A percentile compares a stretch with the other conserved stretches of the same genome.
Conservation (phyloP, 2,797 vertebrate genomes). For the Etheostoma nigrum region DNA sequence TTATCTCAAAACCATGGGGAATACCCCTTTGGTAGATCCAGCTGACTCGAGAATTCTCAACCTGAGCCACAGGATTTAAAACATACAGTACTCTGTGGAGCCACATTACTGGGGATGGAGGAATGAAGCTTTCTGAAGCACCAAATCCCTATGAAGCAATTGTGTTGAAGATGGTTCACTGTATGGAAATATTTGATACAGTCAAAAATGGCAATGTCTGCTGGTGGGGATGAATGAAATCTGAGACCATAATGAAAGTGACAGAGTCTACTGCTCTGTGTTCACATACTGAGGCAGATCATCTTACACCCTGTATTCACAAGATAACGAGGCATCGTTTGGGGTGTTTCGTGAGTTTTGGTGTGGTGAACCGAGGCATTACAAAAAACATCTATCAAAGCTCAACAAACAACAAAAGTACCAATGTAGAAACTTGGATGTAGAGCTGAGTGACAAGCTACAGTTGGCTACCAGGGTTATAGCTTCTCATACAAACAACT, state of each 20-base stretch:
- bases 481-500: constrained; percentile 5
- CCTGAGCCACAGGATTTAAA: constrained; percentile 42
- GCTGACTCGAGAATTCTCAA: constrained; percentile 50
- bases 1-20: constrained; percentile 69
- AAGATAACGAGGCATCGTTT: not conserved
- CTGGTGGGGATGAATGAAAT: not conserved
- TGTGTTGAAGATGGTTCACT: too few relatives aligned
- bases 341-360: not conserved
- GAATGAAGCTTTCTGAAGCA: constrained; percentile 4
- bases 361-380: not conserved
- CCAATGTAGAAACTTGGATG: not conserved
- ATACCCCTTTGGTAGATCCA: constrained; percentile 50
- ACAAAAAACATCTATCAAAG: not conserved
- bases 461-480: not conserved
- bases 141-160: not conserved
- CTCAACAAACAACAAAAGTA: constrained; percentile 20
- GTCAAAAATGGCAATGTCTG: not conserved
- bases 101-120: too few relatives aligned
- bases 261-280: not conserved
- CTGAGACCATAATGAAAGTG: not conserved
- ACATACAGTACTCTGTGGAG: not conserved
- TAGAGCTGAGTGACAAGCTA: constrained; percentile 23
- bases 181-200: not conserved
- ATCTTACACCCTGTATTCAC: not conserved
- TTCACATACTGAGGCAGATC: not conserved